Percentiles rank a stretch among this genome's conserved stretches.
phyloP scores from a whole-genome alignment of 2,888 invertebrate genomes.

The Autographa gamma region DNA sequence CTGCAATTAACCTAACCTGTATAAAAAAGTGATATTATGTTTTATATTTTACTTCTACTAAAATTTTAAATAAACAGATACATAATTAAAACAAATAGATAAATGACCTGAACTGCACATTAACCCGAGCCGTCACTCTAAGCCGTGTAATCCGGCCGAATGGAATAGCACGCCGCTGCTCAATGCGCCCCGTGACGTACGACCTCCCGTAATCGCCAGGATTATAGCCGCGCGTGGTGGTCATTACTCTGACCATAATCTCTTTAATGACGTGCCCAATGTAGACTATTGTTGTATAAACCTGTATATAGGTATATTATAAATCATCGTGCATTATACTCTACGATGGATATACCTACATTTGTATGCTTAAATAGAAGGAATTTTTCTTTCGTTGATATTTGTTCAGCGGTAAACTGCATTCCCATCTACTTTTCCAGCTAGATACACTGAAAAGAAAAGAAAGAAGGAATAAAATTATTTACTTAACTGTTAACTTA shows the following conservation, averaged over 20 bases:
- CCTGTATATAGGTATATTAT: neutral
- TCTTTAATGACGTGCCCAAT: neutral
- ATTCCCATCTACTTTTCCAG: no score
- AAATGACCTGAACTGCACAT: neutral
- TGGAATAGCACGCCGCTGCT: neutral
- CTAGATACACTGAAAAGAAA: no score
- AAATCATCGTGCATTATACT: neutral
- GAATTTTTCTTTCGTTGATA: no score
- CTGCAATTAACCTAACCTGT: no score
- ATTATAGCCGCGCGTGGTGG: slow-evolving; percentile 8
- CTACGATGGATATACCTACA: no score
- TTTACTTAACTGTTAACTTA: no score
- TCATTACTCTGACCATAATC: slow-evolving; percentile 3
- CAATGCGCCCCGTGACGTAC: neutral
- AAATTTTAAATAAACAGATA: neutral
- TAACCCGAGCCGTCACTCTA: neutral
- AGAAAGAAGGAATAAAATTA: no score
- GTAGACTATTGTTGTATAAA: neutral
- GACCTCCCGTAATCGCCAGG: slow-evolving; percentile 6
- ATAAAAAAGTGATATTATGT: no score
- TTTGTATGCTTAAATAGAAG: no score
- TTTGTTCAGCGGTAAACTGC: no score
- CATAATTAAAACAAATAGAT: neutral
- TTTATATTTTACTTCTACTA: no score
- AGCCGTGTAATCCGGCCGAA: slow-evolving; percentile 1